A percentile compares a stretch with the other conserved stretches of the same genome.
Evolutionary conservation across 2,888 invertebrate genomes (phyloP).

Genomic region (Boloria euphrosyne): DNA sequence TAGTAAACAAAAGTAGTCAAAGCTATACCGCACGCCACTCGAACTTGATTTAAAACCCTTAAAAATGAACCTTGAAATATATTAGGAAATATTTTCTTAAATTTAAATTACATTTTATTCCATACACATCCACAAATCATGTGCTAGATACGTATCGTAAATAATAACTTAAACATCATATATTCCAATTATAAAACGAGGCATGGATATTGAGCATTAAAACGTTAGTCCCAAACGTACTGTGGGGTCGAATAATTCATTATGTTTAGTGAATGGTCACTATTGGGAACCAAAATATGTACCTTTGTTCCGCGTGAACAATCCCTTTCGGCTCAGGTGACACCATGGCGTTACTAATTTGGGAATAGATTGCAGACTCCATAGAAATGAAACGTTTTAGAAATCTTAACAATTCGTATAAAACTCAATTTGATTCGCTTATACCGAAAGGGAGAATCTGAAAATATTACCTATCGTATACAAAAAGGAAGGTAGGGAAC

Average conservation of each 20-base stretch:
- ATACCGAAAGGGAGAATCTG: constrained; percentile 32
- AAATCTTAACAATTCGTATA: constrained; percentile 59
- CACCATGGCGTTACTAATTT: constrained; percentile 76
- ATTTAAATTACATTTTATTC: neutral
- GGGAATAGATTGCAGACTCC: constrained; percentile 41
- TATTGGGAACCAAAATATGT: constrained; percentile 70
- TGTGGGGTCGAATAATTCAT: constrained; percentile 76
- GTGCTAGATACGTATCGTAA: constrained; percentile 45
- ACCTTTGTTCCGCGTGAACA: constrained; percentile 68
- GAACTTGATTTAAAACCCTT: neutral
- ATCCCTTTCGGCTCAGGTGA: constrained; percentile 76
- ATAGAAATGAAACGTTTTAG: constrained; percentile 48
- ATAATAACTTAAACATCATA: constrained; percentile 65
- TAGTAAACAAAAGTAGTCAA: no score
- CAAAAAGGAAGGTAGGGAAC: neutral
- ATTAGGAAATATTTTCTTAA: no score
- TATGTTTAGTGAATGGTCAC: constrained; percentile 67
- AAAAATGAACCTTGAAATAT: neutral
- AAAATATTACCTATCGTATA: constrained; percentile 8
- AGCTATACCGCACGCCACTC: no score
- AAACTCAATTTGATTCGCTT: constrained; percentile 59
- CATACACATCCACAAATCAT: constrained; percentile 15
- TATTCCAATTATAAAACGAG: constrained; percentile 62
- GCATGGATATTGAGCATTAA: constrained; percentile 28
- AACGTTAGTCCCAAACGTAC: constrained; percentile 40